Base-by-base conservation (phyloP, 2,888 invertebrate genomes). In the Trachelus iudaicus region DNA sequence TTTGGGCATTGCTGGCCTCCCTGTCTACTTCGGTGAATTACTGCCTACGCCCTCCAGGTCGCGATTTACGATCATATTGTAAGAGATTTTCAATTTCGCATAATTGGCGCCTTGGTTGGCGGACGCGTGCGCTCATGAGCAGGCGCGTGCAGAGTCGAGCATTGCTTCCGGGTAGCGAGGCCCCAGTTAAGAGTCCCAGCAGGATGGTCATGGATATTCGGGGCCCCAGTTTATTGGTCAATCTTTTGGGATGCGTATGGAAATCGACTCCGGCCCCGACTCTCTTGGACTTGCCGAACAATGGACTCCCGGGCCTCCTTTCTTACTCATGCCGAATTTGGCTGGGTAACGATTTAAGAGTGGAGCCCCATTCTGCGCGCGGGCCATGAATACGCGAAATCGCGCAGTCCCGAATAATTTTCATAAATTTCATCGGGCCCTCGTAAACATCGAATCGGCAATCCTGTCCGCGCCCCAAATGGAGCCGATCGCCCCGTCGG, bases 341-440 rank as follows among this genome's bases (percentile, higher is more conserved):
- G 33, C 37, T 15, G 31, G 33, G 69, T 37, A 73, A 37, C 37
- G 34, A 76, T 73, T 56, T 73, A 76, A 76, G 73, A 73, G 71
- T 23, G 56, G 56, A 56, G 4, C 23, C 73, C 31, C 75, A 34
- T 34, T 75, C 33, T 34, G 81, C 23, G 23, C 56, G 56, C 56
- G 56, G 56, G 56, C 56, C 83, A 85, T 84, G 85, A 87, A 86
- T 84, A 86, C 85, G 85, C 85, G 85, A 86, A 85, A 86, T 85
- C 80, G 81, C 82, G 82, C 81, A 85, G 83, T 81, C 83, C 82
- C 84, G 88, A 90, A 90, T 90, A 90, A 90, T 89, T 90, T 90
- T 90, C 89, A 90, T 90, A 90, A 90, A 90, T 90, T 89, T 88
- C 83, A 81, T 71, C 76, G 69, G 73, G 75, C 81, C 81, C 84